Evolutionary conservation across 2,888 invertebrate species (phyloP).

Genomic region (Stramonita haemastoma): DNA sequence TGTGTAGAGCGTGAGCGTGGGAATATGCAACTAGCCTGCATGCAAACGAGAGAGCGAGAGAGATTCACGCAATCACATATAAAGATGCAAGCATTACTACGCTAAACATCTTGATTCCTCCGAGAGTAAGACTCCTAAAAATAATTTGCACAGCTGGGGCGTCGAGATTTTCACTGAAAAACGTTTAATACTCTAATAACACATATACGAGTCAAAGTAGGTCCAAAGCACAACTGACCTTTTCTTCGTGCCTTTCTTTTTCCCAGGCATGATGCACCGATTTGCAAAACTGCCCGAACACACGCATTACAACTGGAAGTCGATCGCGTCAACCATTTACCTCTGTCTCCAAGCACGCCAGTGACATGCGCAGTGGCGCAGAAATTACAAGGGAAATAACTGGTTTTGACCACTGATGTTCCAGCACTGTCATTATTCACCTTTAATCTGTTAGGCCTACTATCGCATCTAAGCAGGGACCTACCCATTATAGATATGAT

Average conservation of each 20-base stretch:
- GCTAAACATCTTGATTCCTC: neutral
- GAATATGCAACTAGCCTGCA: neutral
- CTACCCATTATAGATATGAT: neutral
- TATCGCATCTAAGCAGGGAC: neutral
- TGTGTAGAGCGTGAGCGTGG: no score
- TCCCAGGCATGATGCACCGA: slow-evolving; percentile 36
- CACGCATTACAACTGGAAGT: neutral
- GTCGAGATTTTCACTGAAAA: neutral
- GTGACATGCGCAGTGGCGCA: slow-evolving; percentile 35
- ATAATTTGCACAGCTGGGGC: neutral
- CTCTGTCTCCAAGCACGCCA: slow-evolving; percentile 41
- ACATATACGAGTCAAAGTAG: neutral
- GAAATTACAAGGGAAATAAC: slow-evolving; percentile 3
- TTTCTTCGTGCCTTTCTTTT: slow-evolving; percentile 50
- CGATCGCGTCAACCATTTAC: neutral
- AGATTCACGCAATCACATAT: neutral
- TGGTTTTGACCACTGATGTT: neutral
- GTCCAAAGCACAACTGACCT: slow-evolving; percentile 39
- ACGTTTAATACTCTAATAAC: neutral
- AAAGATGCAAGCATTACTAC: neutral
- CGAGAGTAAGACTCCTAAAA: neutral
- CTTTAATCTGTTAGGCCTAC: neutral
- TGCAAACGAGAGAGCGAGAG: neutral
- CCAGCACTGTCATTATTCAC: neutral
- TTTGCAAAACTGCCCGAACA: neutral